These are phyloP conservation scores for Spatula versicolor DNA, from an alignment of 2,797 vertebrate species.

Conservation along the genomic window DNA sequence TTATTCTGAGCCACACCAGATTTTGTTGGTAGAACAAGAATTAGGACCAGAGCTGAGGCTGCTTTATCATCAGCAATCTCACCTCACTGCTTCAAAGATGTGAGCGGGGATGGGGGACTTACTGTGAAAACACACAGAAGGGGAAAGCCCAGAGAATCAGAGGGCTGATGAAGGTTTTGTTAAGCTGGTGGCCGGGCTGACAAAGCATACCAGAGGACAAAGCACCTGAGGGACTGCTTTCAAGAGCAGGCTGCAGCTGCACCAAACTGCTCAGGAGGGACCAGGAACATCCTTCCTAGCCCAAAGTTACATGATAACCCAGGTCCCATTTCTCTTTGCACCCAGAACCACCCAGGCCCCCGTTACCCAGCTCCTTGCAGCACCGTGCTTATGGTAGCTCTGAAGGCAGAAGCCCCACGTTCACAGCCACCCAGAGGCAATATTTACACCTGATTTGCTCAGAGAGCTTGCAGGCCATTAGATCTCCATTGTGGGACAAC, in stretches of 20 bases:
- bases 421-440: background rate
- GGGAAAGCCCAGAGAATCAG: slow-evolving; percentile 6
- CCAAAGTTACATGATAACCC: background rate
- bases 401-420: background rate
- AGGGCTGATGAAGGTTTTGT: background rate
- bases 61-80: background rate
- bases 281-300: background rate
- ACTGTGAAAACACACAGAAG: background rate
- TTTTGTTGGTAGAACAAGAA: background rate
- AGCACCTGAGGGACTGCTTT: fast-evolving
- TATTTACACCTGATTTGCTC: background rate
- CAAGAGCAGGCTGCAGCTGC: background rate
- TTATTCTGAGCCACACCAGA: background rate
- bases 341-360: background rate
- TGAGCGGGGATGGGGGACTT: background rate
- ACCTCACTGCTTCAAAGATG: background rate
- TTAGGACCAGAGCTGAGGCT: background rate
- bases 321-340: background rate
- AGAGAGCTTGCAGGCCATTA: background rate
- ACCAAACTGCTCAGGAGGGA: background rate
- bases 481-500: background rate
- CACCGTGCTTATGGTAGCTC: background rate
- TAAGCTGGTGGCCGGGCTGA: background rate
- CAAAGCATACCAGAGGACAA: background rate
- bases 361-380: background rate